Percentiles rank a stretch among this genome's conserved stretches.
Evolutionary conservation across 1,140 invertebrate species (phyloP).

Genomic region (Lasioglossum baleicum): DNA sequence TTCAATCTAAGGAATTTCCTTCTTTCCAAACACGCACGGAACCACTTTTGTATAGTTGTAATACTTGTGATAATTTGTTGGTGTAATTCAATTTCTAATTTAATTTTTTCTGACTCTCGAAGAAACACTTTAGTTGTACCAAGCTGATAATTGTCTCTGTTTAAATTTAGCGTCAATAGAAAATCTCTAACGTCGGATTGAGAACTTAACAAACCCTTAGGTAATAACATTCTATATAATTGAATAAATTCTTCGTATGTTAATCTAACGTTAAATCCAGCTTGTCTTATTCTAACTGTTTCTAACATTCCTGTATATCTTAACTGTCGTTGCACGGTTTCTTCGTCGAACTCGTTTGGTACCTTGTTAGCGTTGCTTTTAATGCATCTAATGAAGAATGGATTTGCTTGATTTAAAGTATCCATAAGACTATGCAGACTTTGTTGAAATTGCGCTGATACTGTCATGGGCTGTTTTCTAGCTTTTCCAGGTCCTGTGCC

Average conservation of each 20-base stretch:
- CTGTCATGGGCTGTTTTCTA: conserved; percentile 93
- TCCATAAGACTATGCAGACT: conserved; percentile 95
- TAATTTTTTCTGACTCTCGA: conserved; percentile 97
- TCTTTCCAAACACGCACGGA: conserved; percentile 89
- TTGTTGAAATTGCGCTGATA: conserved; percentile 96
- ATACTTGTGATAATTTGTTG: conserved; percentile 96
- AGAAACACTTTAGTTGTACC: conserved; percentile 94
- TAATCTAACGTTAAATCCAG: conserved; percentile 96
- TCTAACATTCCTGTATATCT: conserved; percentile 98
- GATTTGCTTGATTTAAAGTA: conserved; percentile 95
- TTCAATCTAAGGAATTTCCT: conserved; percentile 88
- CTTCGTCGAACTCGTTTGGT: conserved; percentile 95
- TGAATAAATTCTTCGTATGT: conserved; percentile 97
- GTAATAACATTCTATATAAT: conserved; percentile 93
- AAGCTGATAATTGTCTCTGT: conserved; percentile 94
- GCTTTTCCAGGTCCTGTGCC: conserved; percentile 83
- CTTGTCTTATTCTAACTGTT: conserved; percentile 96
- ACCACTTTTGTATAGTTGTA: conserved; percentile 95
- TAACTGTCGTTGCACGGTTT: conserved; percentile 92
- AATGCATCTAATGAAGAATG: conserved; percentile 98
- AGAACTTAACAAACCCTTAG: conserved; percentile 90
- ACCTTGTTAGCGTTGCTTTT: conserved; percentile 96
- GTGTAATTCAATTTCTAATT: conserved; percentile 94
- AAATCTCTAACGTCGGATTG: conserved; percentile 90
- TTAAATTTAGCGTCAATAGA: conserved; percentile 88